A percentile compares a stretch with the other conserved stretches of the same genome.
These are phyloP conservation scores for Neuroterus valhalla DNA, from an alignment of 1,140 invertebrate species.

Conservation along the genomic window DNA sequence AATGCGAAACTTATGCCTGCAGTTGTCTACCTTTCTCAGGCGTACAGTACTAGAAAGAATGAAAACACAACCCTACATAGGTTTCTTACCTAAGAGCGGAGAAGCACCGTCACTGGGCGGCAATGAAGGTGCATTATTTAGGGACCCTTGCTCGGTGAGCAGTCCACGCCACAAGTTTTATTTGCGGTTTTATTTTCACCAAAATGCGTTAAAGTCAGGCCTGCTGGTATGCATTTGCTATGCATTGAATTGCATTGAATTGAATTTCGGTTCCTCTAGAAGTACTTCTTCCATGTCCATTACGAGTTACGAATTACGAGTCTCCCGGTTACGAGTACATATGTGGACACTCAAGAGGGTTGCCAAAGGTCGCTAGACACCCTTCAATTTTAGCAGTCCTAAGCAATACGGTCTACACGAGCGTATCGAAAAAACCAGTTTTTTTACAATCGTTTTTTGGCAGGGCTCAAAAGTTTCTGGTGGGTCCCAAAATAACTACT, in stretches of 20 bases:
- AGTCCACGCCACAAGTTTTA: constrained; percentile 64
- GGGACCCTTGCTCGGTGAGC: constrained; percentile 48
- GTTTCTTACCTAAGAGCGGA: constrained; percentile 50
- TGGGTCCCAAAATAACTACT: too few species aligned
- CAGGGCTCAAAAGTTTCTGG: too few species aligned
- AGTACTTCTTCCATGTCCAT: constrained; percentile 48
- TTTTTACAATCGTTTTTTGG: too few species aligned
- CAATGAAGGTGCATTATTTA: constrained; percentile 65
- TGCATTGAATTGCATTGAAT: constrained; percentile 72
- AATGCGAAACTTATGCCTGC: constrained; percentile 8
- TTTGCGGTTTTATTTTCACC: constrained; percentile 60
- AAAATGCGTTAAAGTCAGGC: constrained; percentile 58
- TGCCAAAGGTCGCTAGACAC: too few species aligned
- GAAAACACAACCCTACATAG: constrained; percentile 41
- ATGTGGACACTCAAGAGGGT: too few species aligned
- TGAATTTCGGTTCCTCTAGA: constrained; percentile 61
- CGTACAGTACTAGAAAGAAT: neutral
- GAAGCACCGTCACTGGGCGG: constrained; percentile 52
- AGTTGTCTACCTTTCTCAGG: neutral
- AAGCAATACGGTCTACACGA: too few species aligned
- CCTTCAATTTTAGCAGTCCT: too few species aligned
- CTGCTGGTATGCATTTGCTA: constrained; percentile 63
- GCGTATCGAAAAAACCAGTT: too few species aligned
- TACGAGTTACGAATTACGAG: constrained; percentile 56
- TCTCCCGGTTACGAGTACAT: constrained; percentile 40